Base-by-base conservation (phyloP, 2,797 vertebrate species). In the Phalanger gymnotis region DNA sequence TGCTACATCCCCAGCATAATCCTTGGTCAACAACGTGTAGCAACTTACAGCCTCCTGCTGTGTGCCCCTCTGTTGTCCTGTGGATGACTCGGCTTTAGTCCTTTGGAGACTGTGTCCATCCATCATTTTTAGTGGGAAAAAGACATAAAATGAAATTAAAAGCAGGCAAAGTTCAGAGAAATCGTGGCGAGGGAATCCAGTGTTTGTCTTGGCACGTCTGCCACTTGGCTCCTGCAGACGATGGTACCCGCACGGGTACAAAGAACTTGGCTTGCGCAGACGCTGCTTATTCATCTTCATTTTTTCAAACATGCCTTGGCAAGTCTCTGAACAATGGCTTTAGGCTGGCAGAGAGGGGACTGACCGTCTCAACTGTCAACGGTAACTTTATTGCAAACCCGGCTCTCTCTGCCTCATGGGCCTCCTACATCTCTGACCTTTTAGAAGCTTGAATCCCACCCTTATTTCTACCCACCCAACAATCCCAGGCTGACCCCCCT, bases 341-440 rank as follows among this genome's bases (percentile, higher is more conserved):
- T 47, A 40, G 40, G 47, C n/a, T 11, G 40, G 5, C 73, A 22
- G 13, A 66, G 61, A 66, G 61, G 57, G 61, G 14, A 66, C 12
- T n/a, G 22, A 27, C 22, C 7, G 4, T 81, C 73, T 81, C 73
- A 3, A 47, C 22, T 81, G 73, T 27, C 73, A 47, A 27, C 19
- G 9, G 40, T 47, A 47, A 81, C 40, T 40, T 22, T 40, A 73
- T 40, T 47, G 73, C 40, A 27, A 81, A 81, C 22, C 73, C 22
- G 1, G 27, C 53, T 52, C 47, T 10, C 0, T 7, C 27, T 91
- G 12, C n/a, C 55, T 47, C 14, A 22, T 52, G 51, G 40, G 2
- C 53, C 90, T 34, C 9, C 0, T 0, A 5, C 1, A 0, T 22
- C 40, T 0, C 40, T 52, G 1, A 30, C 51, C 7, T 73, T 56